These are phyloP conservation scores for Cephalotes varians DNA, from an alignment of 2,888 invertebrate genomes.

Conservation along the genomic window DNA sequence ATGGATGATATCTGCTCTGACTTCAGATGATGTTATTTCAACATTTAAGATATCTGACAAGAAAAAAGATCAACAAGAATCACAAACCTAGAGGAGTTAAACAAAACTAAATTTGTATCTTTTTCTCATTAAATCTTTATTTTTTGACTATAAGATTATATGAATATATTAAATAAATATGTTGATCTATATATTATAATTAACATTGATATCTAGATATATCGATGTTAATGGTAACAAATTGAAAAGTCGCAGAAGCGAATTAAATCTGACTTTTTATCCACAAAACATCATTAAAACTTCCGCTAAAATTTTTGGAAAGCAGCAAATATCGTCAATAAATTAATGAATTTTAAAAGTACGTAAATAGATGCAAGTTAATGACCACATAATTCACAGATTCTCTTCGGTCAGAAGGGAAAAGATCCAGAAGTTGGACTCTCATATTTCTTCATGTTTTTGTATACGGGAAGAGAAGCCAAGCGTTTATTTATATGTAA, in stretches of 20 bases:
- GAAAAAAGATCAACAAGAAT: background rate
- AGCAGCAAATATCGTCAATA: background rate
- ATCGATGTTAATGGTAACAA: background rate
- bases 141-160: background rate
- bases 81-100: background rate
- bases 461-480: background rate
- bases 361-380: background rate
- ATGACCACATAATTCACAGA: background rate
- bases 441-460: background rate
- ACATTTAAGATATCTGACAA: background rate
- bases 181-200: background rate
- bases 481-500: background rate
- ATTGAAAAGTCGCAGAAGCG: background rate
- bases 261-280: background rate
- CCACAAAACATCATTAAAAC: background rate
- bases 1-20: background rate
- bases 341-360: background rate
- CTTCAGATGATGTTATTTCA: slow-evolving; percentile 17
- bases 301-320: background rate
- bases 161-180: slow-evolving; percentile 4
- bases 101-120: background rate
- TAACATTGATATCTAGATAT: background rate
- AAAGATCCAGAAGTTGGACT: background rate
- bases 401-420: background rate
- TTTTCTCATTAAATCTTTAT: background rate